Evolutionary conservation across 2,113 vertebrate genomes (phyloP).

Genomic region (Tiliqua scincoides): DNA sequence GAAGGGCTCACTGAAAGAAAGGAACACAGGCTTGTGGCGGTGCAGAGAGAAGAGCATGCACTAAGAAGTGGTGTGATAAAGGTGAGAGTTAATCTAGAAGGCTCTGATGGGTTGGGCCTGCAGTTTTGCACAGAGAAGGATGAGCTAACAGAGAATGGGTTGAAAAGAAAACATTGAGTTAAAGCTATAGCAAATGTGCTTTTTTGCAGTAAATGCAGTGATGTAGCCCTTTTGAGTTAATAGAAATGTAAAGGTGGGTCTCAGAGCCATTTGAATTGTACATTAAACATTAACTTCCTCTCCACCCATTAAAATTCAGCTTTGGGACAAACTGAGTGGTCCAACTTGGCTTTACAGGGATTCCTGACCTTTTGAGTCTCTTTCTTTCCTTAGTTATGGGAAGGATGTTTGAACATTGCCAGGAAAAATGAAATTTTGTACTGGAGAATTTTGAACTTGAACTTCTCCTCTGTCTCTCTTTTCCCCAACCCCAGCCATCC

Average conservation of each 20-base stretch:
- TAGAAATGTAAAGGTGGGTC: not conserved
- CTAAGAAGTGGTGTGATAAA: too few species aligned
- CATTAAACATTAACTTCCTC: conserved; percentile 16
- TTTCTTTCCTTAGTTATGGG: not conserved
- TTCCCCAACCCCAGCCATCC: conserved; percentile 40
- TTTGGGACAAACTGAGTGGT: not conserved
- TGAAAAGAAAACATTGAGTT: not conserved
- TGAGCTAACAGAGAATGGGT: not conserved
- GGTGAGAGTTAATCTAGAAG: not conserved
- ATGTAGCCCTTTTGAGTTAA: not conserved
- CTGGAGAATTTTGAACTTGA: not conserved
- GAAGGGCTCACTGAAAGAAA: not conserved
- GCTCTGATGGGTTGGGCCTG: too few species aligned
- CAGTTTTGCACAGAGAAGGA: not conserved
- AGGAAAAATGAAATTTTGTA: not conserved
- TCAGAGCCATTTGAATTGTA: not conserved
- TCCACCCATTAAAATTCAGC: conserved; percentile 4
- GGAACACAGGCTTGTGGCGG: too few species aligned
- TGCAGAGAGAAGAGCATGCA: not conserved
- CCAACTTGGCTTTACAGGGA: not conserved
- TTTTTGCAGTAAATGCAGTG: not conserved
- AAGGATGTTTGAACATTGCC: not conserved
- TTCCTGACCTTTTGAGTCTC: conserved; percentile 15
- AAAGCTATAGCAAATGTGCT: not conserved
- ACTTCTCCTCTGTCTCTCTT: not conserved